These are phyloP conservation scores for Chironomus tepperi DNA, from an alignment of 1,140 invertebrate species.

Conservation along the genomic window DNA sequence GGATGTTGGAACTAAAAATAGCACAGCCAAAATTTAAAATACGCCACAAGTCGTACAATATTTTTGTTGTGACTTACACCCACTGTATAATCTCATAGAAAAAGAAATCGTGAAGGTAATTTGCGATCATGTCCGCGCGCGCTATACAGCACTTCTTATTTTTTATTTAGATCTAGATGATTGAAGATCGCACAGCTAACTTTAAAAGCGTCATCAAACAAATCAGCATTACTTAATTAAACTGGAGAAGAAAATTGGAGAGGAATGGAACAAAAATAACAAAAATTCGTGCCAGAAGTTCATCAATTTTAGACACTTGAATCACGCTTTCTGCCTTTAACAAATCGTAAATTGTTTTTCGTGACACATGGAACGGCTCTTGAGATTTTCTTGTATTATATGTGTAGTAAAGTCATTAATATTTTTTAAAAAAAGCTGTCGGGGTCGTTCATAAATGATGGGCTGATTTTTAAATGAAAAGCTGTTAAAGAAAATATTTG, in stretches of 20 bases:
- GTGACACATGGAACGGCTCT: not conserved
- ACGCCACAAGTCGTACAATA: not conserved
- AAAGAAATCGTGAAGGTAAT: not conserved
- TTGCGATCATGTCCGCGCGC: not conserved
- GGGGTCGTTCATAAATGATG: not conserved
- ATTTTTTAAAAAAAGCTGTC: not conserved
- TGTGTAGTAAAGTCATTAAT: too few relatives aligned
- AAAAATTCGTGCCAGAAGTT: constrained; percentile 20
- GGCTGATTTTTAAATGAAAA: too few relatives aligned
- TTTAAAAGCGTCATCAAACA: constrained; percentile 19
- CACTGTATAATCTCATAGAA: not conserved
- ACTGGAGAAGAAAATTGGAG: constrained; percentile 11
- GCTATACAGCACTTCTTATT: not conserved
- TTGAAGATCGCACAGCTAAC: not conserved
- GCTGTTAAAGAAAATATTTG: not conserved
- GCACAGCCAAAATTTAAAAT: not conserved
- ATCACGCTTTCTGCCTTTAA: constrained; percentile 17
- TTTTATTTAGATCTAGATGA: not conserved
- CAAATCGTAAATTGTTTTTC: constrained; percentile 3
- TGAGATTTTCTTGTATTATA: not conserved
- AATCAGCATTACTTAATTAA: constrained; percentile 11
- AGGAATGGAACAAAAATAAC: too few relatives aligned
- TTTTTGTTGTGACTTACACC: constrained; percentile 12
- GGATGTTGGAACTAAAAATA: constrained; percentile 15
- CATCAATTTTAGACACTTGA: constrained; percentile 19